Evolutionary conservation across 1,140 invertebrate species (phyloP).

Genomic region (Drosophila parvula): DNA sequence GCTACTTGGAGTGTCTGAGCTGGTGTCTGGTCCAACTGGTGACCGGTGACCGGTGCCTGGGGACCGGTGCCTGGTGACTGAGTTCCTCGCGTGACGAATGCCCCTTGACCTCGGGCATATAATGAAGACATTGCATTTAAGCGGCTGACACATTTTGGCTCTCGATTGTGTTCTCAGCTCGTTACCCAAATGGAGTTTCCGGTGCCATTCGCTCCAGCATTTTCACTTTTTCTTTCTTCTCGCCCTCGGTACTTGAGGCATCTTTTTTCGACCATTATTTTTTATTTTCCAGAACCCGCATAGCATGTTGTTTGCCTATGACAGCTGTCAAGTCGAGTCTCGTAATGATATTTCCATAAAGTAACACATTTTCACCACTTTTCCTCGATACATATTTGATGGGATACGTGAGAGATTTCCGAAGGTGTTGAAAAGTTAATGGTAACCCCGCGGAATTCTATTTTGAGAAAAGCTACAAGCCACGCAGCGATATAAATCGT

Average conservation of each 20-base stretch:
- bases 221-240: constrained; percentile 64
- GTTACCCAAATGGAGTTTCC: constrained; percentile 70
- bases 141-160: constrained; percentile 46
- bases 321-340: constrained; percentile 68
- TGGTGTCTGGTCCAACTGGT: background rate
- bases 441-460: constrained; percentile 32
- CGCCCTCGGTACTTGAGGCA: constrained; percentile 35
- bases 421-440: constrained; percentile 20
- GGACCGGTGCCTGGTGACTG: background rate
- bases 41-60: background rate
- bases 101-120: constrained; percentile 24
- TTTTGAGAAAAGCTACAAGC: constrained; percentile 6
- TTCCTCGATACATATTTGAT: constrained; percentile 11
- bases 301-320: constrained; percentile 52
- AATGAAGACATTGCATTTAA: constrained; percentile 50
- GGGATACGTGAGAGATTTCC: constrained; percentile 61
- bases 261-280: constrained; percentile 24
- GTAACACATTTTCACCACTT: constrained; percentile 43
- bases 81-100: constrained; percentile 47
- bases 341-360: constrained; percentile 71
- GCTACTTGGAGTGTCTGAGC: constrained; percentile 21
- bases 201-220: constrained; percentile 28
- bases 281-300: constrained; percentile 46
- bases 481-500: constrained; percentile 12
- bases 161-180: constrained; percentile 64